A percentile compares a stretch with the other conserved stretches of the same genome.
Conservation (phyloP, 2,888 invertebrate genomes). For the Spatulosminthurus flaviceps region DNA sequence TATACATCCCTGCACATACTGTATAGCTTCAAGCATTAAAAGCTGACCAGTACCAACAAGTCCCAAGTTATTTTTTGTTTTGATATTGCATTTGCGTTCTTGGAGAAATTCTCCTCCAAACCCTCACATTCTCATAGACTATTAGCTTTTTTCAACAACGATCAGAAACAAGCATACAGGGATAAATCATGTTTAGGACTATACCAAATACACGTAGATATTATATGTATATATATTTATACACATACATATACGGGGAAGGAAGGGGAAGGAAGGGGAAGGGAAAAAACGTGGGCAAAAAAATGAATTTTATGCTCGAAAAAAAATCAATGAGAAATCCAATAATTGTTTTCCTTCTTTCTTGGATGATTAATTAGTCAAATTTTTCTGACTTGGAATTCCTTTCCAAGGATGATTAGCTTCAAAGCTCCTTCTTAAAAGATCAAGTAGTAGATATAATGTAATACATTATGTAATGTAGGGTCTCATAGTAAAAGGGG, state of each 20-base stretch:
- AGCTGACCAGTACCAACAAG: no score
- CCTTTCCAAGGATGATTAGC: not conserved
- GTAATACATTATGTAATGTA: no score
- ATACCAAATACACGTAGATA: not conserved
- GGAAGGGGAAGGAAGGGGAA: not conserved
- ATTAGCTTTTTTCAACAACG: not conserved
- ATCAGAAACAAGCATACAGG: not conserved
- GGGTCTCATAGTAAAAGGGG: not conserved
- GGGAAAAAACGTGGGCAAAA: not conserved
- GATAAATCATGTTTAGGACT: not conserved
- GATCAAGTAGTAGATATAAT: no score
- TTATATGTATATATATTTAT: no score
- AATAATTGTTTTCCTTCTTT: not conserved
- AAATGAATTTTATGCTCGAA: not conserved
- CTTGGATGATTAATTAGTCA: constrained; percentile 1
- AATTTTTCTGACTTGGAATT: not conserved
- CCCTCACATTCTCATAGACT: no score
- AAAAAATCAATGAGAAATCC: constrained; percentile 9
- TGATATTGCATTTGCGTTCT: no score
- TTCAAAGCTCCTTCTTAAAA: not conserved
- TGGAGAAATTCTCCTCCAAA: no score
- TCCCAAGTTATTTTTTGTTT: no score
- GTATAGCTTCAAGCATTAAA: no score
- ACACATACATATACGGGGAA: not conserved
- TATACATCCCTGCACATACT: no score